Evolutionary conservation across 2,113 vertebrate species (phyloP).

Genomic region (Potamarius usumacintae): DNA sequence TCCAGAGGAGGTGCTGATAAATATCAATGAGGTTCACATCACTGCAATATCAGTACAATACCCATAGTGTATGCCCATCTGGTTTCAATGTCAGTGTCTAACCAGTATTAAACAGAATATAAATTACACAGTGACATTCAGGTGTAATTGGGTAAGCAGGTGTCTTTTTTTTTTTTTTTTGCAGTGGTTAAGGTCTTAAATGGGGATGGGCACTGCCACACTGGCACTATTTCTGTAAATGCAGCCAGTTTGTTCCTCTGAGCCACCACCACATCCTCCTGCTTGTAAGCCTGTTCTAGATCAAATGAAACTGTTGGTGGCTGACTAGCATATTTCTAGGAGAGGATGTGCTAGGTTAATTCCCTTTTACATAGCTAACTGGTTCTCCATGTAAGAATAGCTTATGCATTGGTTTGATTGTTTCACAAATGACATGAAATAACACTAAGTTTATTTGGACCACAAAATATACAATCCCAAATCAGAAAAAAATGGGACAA

Average conservation of each 20-base stretch:
- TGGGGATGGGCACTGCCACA: not conserved
- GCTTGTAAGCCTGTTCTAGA: not conserved
- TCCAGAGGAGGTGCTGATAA: conserved; percentile 45
- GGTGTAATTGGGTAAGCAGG: not conserved
- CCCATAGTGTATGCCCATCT: conserved; percentile 7
- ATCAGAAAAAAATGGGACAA: too few species aligned
- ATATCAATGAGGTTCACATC: conserved; percentile 40
- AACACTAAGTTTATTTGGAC: not conserved
- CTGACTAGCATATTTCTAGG: not conserved
- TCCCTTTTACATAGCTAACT: not conserved
- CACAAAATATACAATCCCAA: not conserved
- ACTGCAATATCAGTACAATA: conserved; percentile 20
- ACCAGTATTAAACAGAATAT: conserved; percentile 10
- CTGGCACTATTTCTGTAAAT: not conserved
- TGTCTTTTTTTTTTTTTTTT: not conserved
- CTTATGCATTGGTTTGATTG: not conserved
- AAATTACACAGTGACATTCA: not conserved
- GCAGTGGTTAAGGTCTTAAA: not conserved
- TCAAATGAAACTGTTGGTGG: not conserved
- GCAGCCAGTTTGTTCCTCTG: not conserved
- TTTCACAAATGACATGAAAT: not conserved
- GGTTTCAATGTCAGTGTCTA: not conserved
- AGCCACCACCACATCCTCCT: not conserved
- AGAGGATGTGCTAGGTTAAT: not conserved
- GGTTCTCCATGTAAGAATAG: not conserved